Evolutionary conservation across 2,113 vertebrate species (phyloP), one percentile per base, ranked within the genome.

Genomic region (Todiramphus chloris): DNA sequence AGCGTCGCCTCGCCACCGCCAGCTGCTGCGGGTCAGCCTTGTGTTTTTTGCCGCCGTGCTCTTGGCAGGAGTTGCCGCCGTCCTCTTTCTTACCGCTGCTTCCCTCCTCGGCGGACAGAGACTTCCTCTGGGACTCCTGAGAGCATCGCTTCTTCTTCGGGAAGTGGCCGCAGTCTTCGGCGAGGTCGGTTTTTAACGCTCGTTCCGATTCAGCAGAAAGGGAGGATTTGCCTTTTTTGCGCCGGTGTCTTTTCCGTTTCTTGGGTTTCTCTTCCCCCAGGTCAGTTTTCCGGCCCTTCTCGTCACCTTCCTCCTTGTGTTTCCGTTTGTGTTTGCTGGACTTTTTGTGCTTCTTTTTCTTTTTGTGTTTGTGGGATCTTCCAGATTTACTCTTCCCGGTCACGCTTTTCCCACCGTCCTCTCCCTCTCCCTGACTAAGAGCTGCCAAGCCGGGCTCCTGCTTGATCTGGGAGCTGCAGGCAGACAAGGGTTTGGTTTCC

Each of bases 311-410:
- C 24, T 98, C 98, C 95, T 98, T 98, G 95, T 97, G 98, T 95
- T 98, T 98, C 28, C 97, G 99, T 92, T 98, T 99, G 96, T 99
- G 99, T 90, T 96, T 98, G 94, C 93, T 91, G 14, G 98, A 98
- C 86, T 99, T 99, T 95, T 98, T 98, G 92, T 99, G 99, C 93
- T 99, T 99, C 98, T 99, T 99, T 97, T 99, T 99, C 97, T 99
- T 99, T 95, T 99, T 99, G 89, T 99, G 98, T 95, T 98, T 98
- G 88, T 98, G 99, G 75, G 99, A 99, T 62, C 99, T 99, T 15
- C 98, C 98, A 33, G 98, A 95, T 69, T 97, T 98, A 56, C 97
- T 97, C 96, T 97, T 97, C 70, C 93, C 83, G 1, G 78, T 70
- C 78, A 96, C 2, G 83, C 69, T 96, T 98, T 98, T 97, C 69